Evolutionary conservation across 2,113 vertebrate species (phyloP), one percentile per base, ranked within the genome.

Genomic region (Neofelis nebulosa): DNA sequence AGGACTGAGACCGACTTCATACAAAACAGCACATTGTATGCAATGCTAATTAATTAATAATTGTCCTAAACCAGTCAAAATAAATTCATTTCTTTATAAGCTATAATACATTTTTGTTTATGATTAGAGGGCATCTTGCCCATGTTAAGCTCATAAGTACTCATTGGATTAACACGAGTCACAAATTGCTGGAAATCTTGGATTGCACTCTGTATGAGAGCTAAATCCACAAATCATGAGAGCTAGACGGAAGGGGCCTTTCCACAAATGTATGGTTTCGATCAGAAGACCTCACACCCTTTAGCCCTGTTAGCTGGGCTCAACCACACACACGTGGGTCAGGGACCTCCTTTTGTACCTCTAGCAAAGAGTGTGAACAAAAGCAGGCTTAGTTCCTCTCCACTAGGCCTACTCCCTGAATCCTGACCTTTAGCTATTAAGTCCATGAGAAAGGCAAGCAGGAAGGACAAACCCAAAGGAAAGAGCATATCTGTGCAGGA

Each of bases 81-180:
- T 92, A 73, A 96, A 88, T 68, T 61, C 68, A 4, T 65, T 79
- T 83, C 73, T 95, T 97, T n/a, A 66, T 3, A 78, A 78, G 19
- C 65, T 55, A 6, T 80, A 86, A 65, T 89, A 80, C 92, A 97
- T 82, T 41, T 33, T 50, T 91, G n/a, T 63, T 86, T 93, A 50
- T 74, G 45, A 69, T 76, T 89, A 33, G 61, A 88, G 21, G 36
- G 6, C n/a, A 2, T 45, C 50, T 95, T 92, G 68, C 5, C 82
- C 48, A 36, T 69, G 74, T 91, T 82, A 80, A 63, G 84, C 19
- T 96, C 7, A 0, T 71, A 88, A 83, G 48, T 48, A 45, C 23
- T 94, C 21, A 21, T 0, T 63, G 61, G 23, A 69, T 86, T 81
- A 87, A 82, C 63, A 45, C 29, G 80, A 96, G 23, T 71, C 85